Conservation (phyloP, 2,888 invertebrate genomes). For the Sphaerophoria rueppellii region DNA sequence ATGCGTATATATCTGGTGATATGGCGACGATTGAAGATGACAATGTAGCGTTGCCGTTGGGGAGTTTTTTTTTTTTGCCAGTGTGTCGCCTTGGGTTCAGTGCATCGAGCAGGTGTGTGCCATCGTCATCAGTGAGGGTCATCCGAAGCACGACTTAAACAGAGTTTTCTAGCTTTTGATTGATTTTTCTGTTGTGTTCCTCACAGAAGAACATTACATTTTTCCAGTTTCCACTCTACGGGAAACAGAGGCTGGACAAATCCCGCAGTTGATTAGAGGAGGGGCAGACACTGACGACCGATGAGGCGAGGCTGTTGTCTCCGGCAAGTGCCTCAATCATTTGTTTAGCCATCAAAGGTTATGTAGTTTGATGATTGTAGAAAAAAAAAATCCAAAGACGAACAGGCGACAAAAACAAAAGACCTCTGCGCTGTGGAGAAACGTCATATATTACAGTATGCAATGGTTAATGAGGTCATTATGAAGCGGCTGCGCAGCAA, state of each 20-base stretch:
- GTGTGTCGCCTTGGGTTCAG: slow-evolving; percentile 23
- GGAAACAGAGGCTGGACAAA: slow-evolving; percentile 19
- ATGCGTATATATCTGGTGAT: slow-evolving; percentile 43
- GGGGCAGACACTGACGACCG: slow-evolving; percentile 26
- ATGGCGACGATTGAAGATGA: neutral
- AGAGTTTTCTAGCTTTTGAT: slow-evolving; percentile 52
- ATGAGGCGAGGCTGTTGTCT: slow-evolving; percentile 13
- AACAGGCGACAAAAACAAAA: slow-evolving; percentile 21
- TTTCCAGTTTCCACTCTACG: neutral
- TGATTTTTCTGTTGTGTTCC: slow-evolving; percentile 53
- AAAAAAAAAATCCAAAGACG: slow-evolving; percentile 23
- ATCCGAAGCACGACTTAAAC: slow-evolving; percentile 58
- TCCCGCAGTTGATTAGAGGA: slow-evolving; percentile 47
- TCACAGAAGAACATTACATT: neutral
- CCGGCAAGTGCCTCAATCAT: slow-evolving; percentile 58
- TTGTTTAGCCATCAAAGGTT: slow-evolving; percentile 64
- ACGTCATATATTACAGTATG: slow-evolving; percentile 35
- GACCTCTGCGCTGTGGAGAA: slow-evolving; percentile 41
- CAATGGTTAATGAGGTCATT: slow-evolving; percentile 68
- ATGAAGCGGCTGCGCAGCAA: slow-evolving; percentile 45
- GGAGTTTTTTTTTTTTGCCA: slow-evolving; percentile 9
- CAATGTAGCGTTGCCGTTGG: slow-evolving; percentile 14
- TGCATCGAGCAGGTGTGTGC: slow-evolving; percentile 51
- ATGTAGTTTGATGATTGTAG: slow-evolving; percentile 66
- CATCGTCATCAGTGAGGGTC: slow-evolving; percentile 48